Evolutionary conservation across 2,797 vertebrate species (phyloP), one percentile per base, ranked within the genome.

Genomic region (Triplophysa bombifrons): DNA sequence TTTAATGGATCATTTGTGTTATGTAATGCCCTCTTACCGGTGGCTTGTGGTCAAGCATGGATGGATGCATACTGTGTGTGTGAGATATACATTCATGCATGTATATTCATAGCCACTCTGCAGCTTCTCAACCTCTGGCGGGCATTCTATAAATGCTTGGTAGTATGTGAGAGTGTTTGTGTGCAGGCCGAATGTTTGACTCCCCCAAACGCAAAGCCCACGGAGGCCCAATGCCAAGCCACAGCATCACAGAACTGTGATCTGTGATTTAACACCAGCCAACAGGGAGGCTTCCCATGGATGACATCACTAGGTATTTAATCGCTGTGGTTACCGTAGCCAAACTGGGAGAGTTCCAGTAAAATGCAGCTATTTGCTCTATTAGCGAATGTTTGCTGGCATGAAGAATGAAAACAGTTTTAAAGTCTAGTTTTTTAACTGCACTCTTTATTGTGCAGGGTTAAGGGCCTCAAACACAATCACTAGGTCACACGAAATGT

Each of bases 221-320:
- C 53, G 13, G 8, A 74, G 50, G 20, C 72, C 64, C 19, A 16
- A 27, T n/a, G 79, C 44, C 25, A 72, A 81, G 78, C 80, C 83
- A 61, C 64, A 66, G 34, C 70, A 83, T 77, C 56, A 58, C 85
- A 51, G 14, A 34, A 88, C 90, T n/a, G 41, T 75, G 71, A 76
- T 76, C 84, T 34, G 89, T 92, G 91, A 94, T 95, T 94, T 94
- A 94, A 92, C 91, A 91, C 92, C 91, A 90, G 88, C 44, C 84
- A 83, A 89, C 92, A 86, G 92, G 91, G 90, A 92, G 89, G 90
- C 88, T 92, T 92, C 93, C 94, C 90, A 84, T 86, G 89, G 88
- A 94, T 96, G 93, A 95, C 93, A 93, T 95, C 94, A 95, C 83
- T 83, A 44, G 72, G 53, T 74, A 80, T 84, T 87, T 83, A 88